Conservation (phyloP, 2,797 vertebrate genomes). For the Anas acuta region DNA sequence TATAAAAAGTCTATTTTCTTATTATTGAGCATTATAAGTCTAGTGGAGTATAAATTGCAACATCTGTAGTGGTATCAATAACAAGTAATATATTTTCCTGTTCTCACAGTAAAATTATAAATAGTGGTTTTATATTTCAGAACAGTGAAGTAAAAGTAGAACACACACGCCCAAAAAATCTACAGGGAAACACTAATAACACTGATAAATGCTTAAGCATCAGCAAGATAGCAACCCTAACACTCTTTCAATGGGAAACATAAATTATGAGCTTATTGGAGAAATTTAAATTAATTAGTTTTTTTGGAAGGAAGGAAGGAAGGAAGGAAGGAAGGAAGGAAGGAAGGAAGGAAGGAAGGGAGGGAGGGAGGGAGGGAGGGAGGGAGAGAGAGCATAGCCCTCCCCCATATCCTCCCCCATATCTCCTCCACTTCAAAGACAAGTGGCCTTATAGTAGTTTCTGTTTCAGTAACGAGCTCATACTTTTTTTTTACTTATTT, state of each 20-base stretch:
- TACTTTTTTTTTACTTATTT: neutral
- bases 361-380: too few relatives aligned
- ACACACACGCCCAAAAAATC: neutral
- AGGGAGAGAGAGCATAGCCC: accelerated
- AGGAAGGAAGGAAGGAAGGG: too few relatives aligned
- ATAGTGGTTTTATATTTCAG: neutral
- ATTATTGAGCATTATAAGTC: neutral
- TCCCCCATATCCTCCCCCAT: neutral
- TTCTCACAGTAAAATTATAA: neutral
- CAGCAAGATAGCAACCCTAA: neutral
- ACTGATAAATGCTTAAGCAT: neutral
- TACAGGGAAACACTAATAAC: neutral
- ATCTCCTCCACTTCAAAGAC: neutral
- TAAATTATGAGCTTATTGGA: neutral
- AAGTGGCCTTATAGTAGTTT: neutral
- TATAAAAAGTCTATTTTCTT: neutral
- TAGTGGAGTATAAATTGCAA: neutral
- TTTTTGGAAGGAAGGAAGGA: neutral
- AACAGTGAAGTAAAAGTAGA: neutral
- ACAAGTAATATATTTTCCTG: neutral
- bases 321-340: accelerated
- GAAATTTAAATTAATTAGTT: neutral
- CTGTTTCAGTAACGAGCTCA: neutral
- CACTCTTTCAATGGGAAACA: neutral
- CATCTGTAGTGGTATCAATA: neutral